phyloP scores from a whole-genome alignment of 2,888 invertebrate genomes.

The Pammene fasciana region DNA sequence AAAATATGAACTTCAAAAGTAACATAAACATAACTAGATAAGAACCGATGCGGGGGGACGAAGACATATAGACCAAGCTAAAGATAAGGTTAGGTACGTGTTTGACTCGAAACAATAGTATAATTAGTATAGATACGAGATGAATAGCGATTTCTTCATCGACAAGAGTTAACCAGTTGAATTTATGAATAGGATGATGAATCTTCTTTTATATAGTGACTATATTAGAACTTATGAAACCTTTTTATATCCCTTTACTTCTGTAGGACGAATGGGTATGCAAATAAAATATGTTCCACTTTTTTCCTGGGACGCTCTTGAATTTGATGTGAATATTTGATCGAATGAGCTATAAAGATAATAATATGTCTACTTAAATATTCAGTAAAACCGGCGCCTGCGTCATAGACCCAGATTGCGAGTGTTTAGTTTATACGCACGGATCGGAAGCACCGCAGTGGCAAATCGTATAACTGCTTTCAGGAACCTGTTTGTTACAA shows the following conservation, averaged over 20 bases:
- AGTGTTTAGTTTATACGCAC: slow-evolving; percentile 39
- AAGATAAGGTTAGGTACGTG: background rate
- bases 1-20: too few relatives aligned
- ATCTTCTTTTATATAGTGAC: background rate
- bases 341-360: slow-evolving; percentile 56
- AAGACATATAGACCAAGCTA: slow-evolving; percentile 1
- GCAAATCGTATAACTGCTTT: slow-evolving; percentile 19
- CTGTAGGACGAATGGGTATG: slow-evolving; percentile 22
- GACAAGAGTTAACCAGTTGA: background rate
- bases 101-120: background rate
- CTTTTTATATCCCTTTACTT: background rate
- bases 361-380: slow-evolving; percentile 45
- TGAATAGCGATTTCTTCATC: background rate
- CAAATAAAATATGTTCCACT: slow-evolving; percentile 47
- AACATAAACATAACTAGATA: too few relatives aligned
- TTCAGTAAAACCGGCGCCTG: slow-evolving; percentile 49
- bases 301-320: slow-evolving; percentile 52
- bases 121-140: background rate
- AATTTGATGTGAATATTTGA: slow-evolving; percentile 52
- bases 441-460: slow-evolving; percentile 26
- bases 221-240: slow-evolving; percentile 3
- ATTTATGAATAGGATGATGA: slow-evolving; percentile 6
- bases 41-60: too few relatives aligned
- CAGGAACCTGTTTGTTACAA: slow-evolving; percentile 18
- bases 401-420: slow-evolving; percentile 44